Evolutionary conservation across 2,797 vertebrate genomes (phyloP), one percentile per base, ranked within the genome.

Genomic region (Poecilia picta): DNA sequence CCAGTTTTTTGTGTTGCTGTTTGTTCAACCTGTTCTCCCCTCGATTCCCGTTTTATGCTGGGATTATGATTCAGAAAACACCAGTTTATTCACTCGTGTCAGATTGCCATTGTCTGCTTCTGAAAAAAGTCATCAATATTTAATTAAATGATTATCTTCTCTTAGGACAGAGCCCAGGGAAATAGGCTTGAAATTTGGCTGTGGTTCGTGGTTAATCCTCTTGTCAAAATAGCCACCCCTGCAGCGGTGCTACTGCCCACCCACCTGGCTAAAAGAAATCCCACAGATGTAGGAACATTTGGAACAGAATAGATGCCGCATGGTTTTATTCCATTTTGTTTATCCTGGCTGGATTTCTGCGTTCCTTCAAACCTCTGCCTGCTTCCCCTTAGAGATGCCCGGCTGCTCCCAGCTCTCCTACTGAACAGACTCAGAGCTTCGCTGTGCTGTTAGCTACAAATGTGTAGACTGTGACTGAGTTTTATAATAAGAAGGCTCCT

Each of bases 111-210:
- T 80, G 83, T 91, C 81, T 74, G 28, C 2, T 66, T 88, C 79
- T 85, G 88, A 93, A 92, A 94, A 92, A 94, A 91, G 90, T 93
- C 87, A 94, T 93, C 91, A 94, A 94, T 94, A 93, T 94, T 94
- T 91, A 93, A 93, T 94, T 89, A 91, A 89, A 84, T 68, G 87
- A 92, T 93, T 94, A 93, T 92, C 88, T 89, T 92, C 90, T 70
- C 87, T 87, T 20, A 81, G 89, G 89, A 87, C 87, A 92, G 88
- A 90, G 88, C 83, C 76, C 76, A 84, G 77, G 81, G 74, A 90
- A 91, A 91, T 87, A 90, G 90, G 91, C 88, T 92, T 91, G 89
- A 88, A 91, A 86, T 77, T 87, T 90, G 85, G 83, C 91, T 72
- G 45, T 80, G 75, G 85, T 89, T 90, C 74, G 82, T 66, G 59